phyloP scores from a whole-genome alignment of 2,113 vertebrate genomes.

The Serilophus lunatus region DNA sequence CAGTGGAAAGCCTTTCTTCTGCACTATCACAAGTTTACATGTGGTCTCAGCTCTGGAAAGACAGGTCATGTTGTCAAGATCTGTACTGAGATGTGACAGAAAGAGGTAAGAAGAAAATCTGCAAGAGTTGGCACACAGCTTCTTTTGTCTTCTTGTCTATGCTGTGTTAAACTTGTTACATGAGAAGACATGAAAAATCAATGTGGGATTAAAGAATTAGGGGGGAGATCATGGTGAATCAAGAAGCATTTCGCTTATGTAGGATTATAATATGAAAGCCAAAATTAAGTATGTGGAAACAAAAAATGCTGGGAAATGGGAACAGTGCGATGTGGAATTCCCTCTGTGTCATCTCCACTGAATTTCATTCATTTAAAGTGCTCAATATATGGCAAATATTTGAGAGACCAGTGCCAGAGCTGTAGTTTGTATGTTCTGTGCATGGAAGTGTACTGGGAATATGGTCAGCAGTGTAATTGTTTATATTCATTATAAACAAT shows the following conservation, averaged over 20 bases:
- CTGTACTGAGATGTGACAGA: neutral
- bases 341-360: neutral
- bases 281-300: neutral
- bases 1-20: neutral
- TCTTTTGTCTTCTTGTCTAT: neutral
- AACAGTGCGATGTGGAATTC: neutral
- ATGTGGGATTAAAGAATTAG: neutral
- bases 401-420: conserved; percentile 34
- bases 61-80: neutral
- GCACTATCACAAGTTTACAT: neutral
- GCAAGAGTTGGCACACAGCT: neutral
- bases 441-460: conserved; percentile 57
- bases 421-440: conserved; percentile 39
- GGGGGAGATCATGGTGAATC: neutral
- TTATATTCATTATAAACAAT: conserved; percentile 72
- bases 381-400: conserved; percentile 56
- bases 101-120: neutral
- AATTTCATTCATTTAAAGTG: conserved; percentile 19
- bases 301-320: neutral
- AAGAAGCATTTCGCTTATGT: neutral
- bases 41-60: neutral
- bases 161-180: neutral
- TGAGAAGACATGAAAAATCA: neutral
- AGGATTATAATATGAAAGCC: neutral
- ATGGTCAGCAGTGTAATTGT: conserved; percentile 64